Evolutionary conservation across 2,888 invertebrate genomes (phyloP).

Genomic region (Hirtodrosophila cameraria): DNA sequence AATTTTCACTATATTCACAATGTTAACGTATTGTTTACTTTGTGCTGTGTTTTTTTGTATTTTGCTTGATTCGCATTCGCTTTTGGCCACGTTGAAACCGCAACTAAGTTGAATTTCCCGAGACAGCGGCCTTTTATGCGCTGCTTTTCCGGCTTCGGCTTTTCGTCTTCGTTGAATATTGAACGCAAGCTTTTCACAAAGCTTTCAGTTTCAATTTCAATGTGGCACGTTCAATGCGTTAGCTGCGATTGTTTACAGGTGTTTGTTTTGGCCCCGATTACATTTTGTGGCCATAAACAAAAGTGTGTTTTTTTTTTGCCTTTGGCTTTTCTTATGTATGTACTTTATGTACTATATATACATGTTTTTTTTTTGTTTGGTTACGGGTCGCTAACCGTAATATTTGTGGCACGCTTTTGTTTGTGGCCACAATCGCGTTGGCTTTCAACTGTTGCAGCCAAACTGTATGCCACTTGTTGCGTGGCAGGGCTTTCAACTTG

Average conservation of each 20-base stretch:
- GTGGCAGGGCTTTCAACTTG: conserved; percentile 36
- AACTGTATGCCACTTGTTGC: conserved; percentile 63
- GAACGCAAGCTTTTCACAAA: conserved; percentile 52
- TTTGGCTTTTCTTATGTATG: conserved; percentile 25
- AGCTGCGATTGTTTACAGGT: conserved; percentile 65
- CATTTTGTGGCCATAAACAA: conserved; percentile 22
- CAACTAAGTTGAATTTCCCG: conserved; percentile 71
- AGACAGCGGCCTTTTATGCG: conserved; percentile 63
- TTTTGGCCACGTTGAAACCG: conserved; percentile 63
- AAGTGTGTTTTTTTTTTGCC: conserved; percentile 21
- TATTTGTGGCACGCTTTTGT: conserved; percentile 18
- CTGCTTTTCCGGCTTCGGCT: conserved; percentile 51
- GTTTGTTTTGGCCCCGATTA: conserved; percentile 63
- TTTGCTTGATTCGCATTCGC: conserved; percentile 34
- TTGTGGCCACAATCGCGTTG: conserved; percentile 3
- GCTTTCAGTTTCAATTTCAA: conserved; percentile 48
- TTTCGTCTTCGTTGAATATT: conserved; percentile 66
- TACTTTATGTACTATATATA: background rate
- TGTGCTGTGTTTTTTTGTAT: conserved; percentile 6
- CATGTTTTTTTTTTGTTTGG: conserved; percentile 3
- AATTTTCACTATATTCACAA: conserved; percentile 22
- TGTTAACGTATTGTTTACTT: conserved; percentile 22
- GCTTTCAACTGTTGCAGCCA: conserved; percentile 27
- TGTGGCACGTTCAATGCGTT: conserved; percentile 29
- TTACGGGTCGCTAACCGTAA: conserved; percentile 44